Conservation (phyloP, 2,888 invertebrate genomes). For the Rhabditoides inermis region DNA sequence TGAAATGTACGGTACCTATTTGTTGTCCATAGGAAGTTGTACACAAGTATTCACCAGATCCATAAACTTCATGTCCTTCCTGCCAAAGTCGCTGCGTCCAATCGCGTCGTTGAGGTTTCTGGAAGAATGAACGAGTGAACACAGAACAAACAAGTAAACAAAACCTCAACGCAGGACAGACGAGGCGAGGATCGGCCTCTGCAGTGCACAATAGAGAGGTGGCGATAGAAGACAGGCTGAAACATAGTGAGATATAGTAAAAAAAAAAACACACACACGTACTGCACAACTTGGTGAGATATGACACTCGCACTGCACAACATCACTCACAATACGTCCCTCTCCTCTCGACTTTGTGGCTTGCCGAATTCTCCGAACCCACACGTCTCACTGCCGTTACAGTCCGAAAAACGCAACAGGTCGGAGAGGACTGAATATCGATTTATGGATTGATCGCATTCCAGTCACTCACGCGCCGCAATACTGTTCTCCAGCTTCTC, state of each 20-base stretch:
- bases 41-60: too few species aligned
- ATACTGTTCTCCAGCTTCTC: conserved; percentile 16
- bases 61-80: too few species aligned
- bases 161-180: conserved; percentile 35
- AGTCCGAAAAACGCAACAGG: conserved; percentile 37
- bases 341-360: conserved; percentile 18
- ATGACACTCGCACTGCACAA: background rate
- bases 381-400: conserved; percentile 27
- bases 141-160: too few species aligned
- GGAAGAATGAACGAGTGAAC: too few species aligned
- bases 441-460: conserved; percentile 1
- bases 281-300: background rate
- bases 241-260: background rate
- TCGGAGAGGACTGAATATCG: conserved; percentile 28
- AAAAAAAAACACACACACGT: background rate
- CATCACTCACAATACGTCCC: conserved; percentile 26
- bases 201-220: conserved; percentile 44
- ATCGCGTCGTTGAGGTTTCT: background rate
- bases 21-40: too few species aligned
- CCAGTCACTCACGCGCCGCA: conserved; percentile 10
- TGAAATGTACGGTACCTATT: too few species aligned
- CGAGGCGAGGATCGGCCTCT: conserved; percentile 29
- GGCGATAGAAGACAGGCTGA: conserved; percentile 34
- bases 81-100: too few species aligned
- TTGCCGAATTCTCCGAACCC: conserved; percentile 37